Evolutionary conservation across 2,888 invertebrate species (phyloP).

Genomic region (Ecdyonurus torrentis): DNA sequence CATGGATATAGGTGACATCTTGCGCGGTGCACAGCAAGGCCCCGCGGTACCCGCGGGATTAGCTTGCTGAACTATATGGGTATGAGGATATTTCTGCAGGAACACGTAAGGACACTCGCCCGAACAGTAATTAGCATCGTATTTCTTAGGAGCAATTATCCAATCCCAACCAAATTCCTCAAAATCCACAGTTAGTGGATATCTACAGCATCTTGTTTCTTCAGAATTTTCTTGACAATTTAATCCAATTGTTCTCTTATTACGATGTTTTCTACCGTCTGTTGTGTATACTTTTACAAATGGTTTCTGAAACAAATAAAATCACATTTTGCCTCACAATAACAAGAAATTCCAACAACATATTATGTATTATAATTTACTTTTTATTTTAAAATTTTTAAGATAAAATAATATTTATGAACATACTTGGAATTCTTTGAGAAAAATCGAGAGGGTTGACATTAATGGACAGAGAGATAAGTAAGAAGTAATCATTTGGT

Average conservation of each 20-base stretch:
- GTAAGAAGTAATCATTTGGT: too few relatives aligned
- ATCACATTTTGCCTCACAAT: too few relatives aligned
- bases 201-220: constrained; percentile 82
- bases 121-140: constrained; percentile 90
- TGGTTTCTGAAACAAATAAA: constrained; percentile 35
- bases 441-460: too few relatives aligned
- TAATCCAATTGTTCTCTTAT: constrained; percentile 60
- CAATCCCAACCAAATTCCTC: constrained; percentile 94
- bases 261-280: constrained; percentile 37
- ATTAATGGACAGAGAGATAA: too few relatives aligned
- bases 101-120: constrained; percentile 87
- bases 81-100: constrained; percentile 72
- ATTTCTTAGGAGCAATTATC: constrained; percentile 89
- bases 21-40: constrained; percentile 85
- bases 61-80: constrained; percentile 70
- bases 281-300: constrained; percentile 39
- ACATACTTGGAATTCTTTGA: too few relatives aligned
- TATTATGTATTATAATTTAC: too few relatives aligned
- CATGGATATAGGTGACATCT: constrained; percentile 76
- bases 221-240: constrained; percentile 68
- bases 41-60: constrained; percentile 58
- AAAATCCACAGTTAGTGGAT: constrained; percentile 86
- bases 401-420: too few relatives aligned
- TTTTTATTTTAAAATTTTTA: too few relatives aligned
- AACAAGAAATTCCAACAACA: constrained; percentile 9